Percentiles rank a stretch among this genome's conserved stretches.
These are phyloP conservation scores for Etheostoma cragini DNA, from an alignment of 2,113 vertebrate genomes.

Conservation along the genomic window DNA sequence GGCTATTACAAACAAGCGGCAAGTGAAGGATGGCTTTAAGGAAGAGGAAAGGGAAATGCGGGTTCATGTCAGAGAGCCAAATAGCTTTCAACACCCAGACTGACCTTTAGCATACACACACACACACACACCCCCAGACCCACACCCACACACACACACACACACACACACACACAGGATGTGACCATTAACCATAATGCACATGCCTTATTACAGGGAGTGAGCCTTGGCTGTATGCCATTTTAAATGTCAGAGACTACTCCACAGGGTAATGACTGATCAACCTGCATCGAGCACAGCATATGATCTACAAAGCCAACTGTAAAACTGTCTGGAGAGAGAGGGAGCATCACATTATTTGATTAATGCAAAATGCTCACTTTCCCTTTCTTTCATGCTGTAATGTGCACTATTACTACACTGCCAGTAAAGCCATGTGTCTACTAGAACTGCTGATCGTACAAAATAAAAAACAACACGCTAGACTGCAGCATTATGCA, in stretches of 20 bases:
- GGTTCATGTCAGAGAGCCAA: slow-evolving; percentile 69
- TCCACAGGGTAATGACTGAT: slow-evolving; percentile 67
- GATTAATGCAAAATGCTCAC: slow-evolving; percentile 1
- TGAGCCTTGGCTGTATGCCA: slow-evolving; percentile 61
- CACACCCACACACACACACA: slow-evolving; percentile 36
- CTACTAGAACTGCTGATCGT: neutral
- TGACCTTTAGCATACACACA: slow-evolving; percentile 53
- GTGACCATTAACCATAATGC: slow-evolving; percentile 69
- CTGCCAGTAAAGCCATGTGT: neutral
- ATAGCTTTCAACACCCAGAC: slow-evolving; percentile 73
- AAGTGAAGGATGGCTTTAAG: slow-evolving; percentile 40
- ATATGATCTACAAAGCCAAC: slow-evolving; percentile 45
- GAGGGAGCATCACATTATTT: slow-evolving; percentile 9
- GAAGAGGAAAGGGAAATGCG: slow-evolving; percentile 48
- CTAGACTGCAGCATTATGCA: neutral
- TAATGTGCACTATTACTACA: neutral
- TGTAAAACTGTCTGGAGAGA: slow-evolving; percentile 19
- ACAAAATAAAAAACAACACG: neutral
- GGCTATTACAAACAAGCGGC: slow-evolving; percentile 42
- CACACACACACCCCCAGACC: slow-evolving; percentile 49
- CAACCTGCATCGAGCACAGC: slow-evolving; percentile 46
- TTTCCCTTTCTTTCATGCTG: neutral
- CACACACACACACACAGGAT: slow-evolving; percentile 55
- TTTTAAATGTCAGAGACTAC: slow-evolving; percentile 77
- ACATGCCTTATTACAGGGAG: slow-evolving; percentile 64